These are phyloP conservation scores for Drosophila parvula DNA, from an alignment of 1,140 invertebrate species.

Conservation along the genomic window DNA sequence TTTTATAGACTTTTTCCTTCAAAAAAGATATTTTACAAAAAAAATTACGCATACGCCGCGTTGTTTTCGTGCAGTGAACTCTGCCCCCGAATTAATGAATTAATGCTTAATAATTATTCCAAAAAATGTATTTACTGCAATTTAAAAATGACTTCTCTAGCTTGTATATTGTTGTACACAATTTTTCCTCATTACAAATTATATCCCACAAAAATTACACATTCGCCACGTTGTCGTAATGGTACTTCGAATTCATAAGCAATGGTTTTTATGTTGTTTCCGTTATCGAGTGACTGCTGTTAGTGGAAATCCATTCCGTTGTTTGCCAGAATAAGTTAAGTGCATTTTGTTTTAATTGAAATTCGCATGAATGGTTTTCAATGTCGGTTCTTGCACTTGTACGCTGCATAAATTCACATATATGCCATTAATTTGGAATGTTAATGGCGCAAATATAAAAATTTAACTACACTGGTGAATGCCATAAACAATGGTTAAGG, in stretches of 20 bases:
- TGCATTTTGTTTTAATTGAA: conserved; percentile 49
- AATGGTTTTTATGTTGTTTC: not conserved
- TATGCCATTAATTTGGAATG: conserved; percentile 51
- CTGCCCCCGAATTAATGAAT: too few species aligned
- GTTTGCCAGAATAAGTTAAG: conserved; percentile 39
- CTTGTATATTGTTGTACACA: too few species aligned
- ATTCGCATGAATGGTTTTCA: conserved; percentile 38
- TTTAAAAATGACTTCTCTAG: too few species aligned
- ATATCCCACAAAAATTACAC: not conserved
- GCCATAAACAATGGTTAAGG: conserved; percentile 40
- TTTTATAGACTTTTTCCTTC: not conserved
- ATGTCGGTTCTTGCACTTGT: conserved; percentile 33
- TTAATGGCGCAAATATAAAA: conserved; percentile 66
- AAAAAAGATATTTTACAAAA: not conserved
- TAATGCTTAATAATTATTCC: not conserved
- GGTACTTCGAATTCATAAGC: not conserved
- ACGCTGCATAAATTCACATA: conserved; percentile 14
- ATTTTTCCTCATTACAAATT: not conserved
- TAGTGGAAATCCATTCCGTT: conserved; percentile 14
- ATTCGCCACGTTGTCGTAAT: not conserved
- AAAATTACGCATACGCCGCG: not conserved
- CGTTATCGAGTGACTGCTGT: not conserved
- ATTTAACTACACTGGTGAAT: conserved; percentile 45
- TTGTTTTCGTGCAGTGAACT: not conserved
- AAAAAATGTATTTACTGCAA: not conserved